A percentile compares a stretch with the other conserved stretches of the same genome.
These are phyloP conservation scores for Lasioglossum lativentre DNA, from an alignment of 2,888 invertebrate genomes.

Conservation along the genomic window DNA sequence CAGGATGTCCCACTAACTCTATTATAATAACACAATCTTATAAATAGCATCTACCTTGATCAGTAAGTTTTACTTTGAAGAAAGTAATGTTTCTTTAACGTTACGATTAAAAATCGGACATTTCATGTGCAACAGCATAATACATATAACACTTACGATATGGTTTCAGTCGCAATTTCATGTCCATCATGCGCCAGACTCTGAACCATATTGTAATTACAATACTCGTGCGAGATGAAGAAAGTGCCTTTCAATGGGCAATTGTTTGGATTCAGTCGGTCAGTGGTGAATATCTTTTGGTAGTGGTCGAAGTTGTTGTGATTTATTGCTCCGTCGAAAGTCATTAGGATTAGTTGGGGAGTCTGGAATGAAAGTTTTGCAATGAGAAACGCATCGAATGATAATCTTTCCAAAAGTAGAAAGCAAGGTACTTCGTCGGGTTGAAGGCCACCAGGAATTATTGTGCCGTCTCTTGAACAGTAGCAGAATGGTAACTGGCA, in stretches of 20 bases:
- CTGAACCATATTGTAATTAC: conserved; percentile 97
- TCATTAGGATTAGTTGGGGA: conserved; percentile 96
- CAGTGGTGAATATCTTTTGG: conserved; percentile 92
- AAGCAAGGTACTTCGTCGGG: conserved; percentile 89
- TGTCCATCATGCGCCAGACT: conserved; percentile 95
- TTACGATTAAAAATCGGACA: background rate
- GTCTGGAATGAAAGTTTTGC: conserved; percentile 87
- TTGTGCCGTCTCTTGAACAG: conserved; percentile 96
- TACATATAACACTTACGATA: conserved; percentile 87
- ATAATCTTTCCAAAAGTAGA: background rate
- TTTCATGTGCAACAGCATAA: background rate
- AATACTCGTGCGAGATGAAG: conserved; percentile 95
- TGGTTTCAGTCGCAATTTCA: conserved; percentile 91
- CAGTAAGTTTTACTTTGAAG: background rate
- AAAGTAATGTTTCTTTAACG: background rate
- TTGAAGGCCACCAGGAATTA: conserved; percentile 93
- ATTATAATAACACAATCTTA: no score
- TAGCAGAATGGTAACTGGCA: conserved; percentile 95
- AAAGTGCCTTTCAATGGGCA: conserved; percentile 96
- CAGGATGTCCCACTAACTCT: no score
- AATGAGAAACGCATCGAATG: background rate
- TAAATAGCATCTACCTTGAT: background rate
- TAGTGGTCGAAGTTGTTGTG: conserved; percentile 96
- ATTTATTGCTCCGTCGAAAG: conserved; percentile 97
- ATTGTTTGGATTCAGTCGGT: conserved; percentile 94